These are phyloP conservation scores for Pammene fasciana DNA, from an alignment of 2,888 invertebrate genomes.

Conservation along the genomic window DNA sequence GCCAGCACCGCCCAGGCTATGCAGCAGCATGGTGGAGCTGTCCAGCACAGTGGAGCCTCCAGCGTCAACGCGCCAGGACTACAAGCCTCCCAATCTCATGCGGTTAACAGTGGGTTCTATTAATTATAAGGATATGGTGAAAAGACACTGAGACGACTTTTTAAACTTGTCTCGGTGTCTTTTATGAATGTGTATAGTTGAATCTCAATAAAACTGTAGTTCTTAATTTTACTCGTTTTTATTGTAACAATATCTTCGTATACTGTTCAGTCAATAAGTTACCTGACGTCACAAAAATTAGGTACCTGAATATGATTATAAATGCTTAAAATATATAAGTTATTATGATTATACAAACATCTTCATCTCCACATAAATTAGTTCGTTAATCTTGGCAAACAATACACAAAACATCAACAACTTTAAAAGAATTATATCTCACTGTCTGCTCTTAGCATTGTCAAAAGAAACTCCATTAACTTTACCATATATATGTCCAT, in stretches of 20 bases:
- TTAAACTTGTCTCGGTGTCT: slow-evolving; percentile 68
- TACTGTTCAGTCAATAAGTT: background rate
- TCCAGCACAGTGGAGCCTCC: slow-evolving; percentile 66
- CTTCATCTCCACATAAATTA: background rate
- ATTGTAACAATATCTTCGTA: slow-evolving; percentile 6
- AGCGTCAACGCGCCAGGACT: slow-evolving; percentile 65
- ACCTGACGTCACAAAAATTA: background rate
- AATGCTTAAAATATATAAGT: too few relatives aligned
- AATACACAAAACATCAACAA: background rate
- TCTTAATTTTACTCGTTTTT: slow-evolving; percentile 39
- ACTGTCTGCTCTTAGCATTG: slow-evolving; percentile 45
- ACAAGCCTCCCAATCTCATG: slow-evolving; percentile 66
- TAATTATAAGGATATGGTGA: slow-evolving; percentile 43
- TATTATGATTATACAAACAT: background rate
- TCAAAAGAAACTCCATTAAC: slow-evolving; percentile 59
- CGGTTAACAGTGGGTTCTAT: slow-evolving; percentile 67
- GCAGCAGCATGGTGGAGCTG: slow-evolving; percentile 57
- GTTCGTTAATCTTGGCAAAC: background rate
- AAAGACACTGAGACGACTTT: slow-evolving; percentile 69
- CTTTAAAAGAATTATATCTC: background rate
- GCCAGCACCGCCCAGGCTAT: slow-evolving; percentile 64
- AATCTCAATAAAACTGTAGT: slow-evolving; percentile 56
- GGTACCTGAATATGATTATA: too few relatives aligned
- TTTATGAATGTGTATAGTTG: slow-evolving; percentile 43
- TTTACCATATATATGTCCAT: slow-evolving; percentile 64